Base-by-base conservation (phyloP, 2,113 vertebrate species). In the Glaucidium brasilianum region DNA sequence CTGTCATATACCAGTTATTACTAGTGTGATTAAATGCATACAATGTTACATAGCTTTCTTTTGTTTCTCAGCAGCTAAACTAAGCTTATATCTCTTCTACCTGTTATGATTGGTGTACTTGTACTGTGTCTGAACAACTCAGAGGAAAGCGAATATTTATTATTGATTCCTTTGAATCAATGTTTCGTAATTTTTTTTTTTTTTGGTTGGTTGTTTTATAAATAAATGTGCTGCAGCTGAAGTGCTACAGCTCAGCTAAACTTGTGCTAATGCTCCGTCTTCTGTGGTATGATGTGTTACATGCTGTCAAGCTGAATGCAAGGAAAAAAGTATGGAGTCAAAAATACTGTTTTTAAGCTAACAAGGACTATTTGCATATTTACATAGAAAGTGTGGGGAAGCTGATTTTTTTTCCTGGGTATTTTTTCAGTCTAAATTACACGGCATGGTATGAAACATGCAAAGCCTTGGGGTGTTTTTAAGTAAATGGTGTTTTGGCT, bases 91-190 rank as follows among this genome's bases (percentile, higher is more conserved):
- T 95, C 90, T 96, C 88, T 95, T 91, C 96, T 97, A 85, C 85
- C 71, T 96, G 97, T 80, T 97, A 85, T 39, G 50, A 91, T 92
- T 85, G 85, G 94, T 97, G 91, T 97, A 89, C 87, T 76, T 90
- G 92, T 94, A 96, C 84, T 94, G 93, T 97, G 94, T 97, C 92
- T 90, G 92, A 97, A 92, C 78, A 97, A 96, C 95, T 97, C 88
- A 85, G 96, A 98, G 96, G 87, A 95, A 90, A 97, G 64, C 91
- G 97, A 97, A 85, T 98, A 97, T 98, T 97, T 97, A 97, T 98
- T 97, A 97, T 85, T 92, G 95, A 97, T 98, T 94, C 88, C 95
- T 96, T 94, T 94, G 95, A 98, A 97, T 98, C 95, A 95, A 96
- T 94, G 94, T 96, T 97, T 97, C 93, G 55, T 97, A 78, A 67